Evolutionary conservation across 2,113 vertebrate species (phyloP).

Genomic region (Carassius carassius): DNA sequence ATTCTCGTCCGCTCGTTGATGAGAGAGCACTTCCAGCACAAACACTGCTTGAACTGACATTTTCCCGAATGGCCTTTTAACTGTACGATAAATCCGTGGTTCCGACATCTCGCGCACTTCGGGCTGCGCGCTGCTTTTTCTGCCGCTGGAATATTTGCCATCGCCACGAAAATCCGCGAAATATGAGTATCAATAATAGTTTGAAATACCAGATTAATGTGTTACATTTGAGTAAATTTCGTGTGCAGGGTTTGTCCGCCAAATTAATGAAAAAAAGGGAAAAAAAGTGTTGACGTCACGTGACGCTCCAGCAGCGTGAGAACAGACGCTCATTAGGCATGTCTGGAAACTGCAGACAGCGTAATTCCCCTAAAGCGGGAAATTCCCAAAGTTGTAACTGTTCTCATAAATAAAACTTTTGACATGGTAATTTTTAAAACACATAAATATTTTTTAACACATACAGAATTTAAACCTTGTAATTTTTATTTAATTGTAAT

Average conservation of each 20-base stretch:
- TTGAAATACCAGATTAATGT: neutral
- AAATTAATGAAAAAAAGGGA: neutral
- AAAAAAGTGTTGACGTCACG: neutral
- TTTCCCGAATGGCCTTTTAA: constrained; percentile 81
- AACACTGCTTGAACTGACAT: constrained; percentile 80
- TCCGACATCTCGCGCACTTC: constrained; percentile 82
- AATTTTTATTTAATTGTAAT: too few species aligned
- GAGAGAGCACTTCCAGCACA: constrained; percentile 81
- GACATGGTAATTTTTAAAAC: too few species aligned
- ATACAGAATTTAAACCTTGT: too few species aligned
- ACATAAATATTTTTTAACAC: too few species aligned
- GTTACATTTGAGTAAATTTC: neutral
- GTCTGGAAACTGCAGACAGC: neutral
- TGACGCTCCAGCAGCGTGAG: neutral
- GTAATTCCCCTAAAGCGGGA: neutral
- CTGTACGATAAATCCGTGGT: constrained; percentile 80
- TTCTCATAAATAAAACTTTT: neutral
- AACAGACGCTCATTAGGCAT: neutral
- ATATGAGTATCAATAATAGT: neutral
- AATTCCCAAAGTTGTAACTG: neutral
- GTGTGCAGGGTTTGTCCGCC: neutral
- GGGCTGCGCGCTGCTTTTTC: constrained; percentile 67
- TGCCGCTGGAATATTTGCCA: neutral
- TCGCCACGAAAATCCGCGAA: neutral
- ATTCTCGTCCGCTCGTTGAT: constrained; percentile 82